Percentiles rank a stretch among this genome's conserved stretches.
Conservation (phyloP, 92 coral and sea anemone genomes). For the Bergia puertoricense region DNA sequence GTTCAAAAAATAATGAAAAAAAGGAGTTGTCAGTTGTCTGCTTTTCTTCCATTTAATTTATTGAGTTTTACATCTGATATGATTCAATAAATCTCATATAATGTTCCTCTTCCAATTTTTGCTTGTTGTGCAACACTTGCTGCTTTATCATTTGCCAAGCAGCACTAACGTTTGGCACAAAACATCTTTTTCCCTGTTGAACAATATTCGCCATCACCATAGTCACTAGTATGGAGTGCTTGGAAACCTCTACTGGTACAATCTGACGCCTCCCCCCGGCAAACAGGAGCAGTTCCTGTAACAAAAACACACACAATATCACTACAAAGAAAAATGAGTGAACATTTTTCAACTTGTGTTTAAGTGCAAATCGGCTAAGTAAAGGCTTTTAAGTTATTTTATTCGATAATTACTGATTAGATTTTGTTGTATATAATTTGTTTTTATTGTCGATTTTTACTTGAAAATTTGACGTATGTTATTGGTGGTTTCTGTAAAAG, state of each 20-base stretch:
- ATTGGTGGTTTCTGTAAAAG: too few species aligned
- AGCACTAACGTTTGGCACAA: not conserved
- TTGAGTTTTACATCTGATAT: not conserved
- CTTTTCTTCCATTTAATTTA: too few species aligned
- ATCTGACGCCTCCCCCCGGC: not conserved
- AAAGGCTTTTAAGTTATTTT: too few species aligned
- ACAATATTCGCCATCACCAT: not conserved
- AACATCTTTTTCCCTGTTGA: not conserved
- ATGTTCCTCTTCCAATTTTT: not conserved
- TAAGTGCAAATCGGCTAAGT: too few species aligned
- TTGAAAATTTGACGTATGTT: too few species aligned
- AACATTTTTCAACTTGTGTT: too few species aligned
- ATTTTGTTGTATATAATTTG: too few species aligned
- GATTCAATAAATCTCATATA: not conserved
- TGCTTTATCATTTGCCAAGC: not conserved
- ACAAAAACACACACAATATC: not conserved
- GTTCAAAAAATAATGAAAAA: too few species aligned
- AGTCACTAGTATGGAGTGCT: slow-evolving; percentile 5
- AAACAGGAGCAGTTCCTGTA: not conserved
- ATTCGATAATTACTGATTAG: too few species aligned
- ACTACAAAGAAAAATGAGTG: not conserved
- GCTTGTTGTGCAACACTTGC: too few species aligned
- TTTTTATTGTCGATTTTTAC: too few species aligned
- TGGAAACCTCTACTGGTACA: not conserved
- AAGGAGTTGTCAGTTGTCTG: not conserved